Conservation (phyloP, 2,888 invertebrate genomes). For the Watsonalla cultraria region DNA sequence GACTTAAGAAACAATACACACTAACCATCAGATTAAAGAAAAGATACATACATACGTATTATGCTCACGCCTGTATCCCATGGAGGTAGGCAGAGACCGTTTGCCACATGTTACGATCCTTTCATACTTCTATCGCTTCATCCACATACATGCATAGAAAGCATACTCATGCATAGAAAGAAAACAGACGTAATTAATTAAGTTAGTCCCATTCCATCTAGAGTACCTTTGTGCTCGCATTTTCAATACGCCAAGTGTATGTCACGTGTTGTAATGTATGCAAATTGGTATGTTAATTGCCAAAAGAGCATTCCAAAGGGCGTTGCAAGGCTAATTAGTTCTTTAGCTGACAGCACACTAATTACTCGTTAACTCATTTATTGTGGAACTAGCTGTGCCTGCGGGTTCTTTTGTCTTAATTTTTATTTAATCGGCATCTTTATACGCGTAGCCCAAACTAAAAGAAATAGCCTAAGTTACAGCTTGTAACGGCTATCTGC, state of each 20-base stretch:
- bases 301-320: neutral
- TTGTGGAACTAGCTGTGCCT: neutral
- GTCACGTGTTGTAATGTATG: slow-evolving; percentile 28
- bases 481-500: neutral
- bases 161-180: too few species aligned
- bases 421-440: neutral
- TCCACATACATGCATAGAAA: too few species aligned
- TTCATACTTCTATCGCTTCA: too few species aligned
- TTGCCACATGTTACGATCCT: too few species aligned
- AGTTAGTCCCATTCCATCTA: too few species aligned
- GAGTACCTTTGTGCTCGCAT: too few species aligned
- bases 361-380: neutral
- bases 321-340: neutral
- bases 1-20: too few species aligned
- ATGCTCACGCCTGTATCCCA: too few species aligned
- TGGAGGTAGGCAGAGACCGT: too few species aligned
- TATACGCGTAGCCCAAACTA: neutral
- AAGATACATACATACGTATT: too few species aligned
- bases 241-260: neutral
- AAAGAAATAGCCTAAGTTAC: neutral
- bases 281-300: slow-evolving; percentile 39
- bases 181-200: too few species aligned
- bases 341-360: neutral
- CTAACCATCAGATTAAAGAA: too few species aligned
- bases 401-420: neutral